phyloP scores from a whole-genome alignment of 2,888 invertebrate genomes.

The Lasioglossum calceatum region DNA sequence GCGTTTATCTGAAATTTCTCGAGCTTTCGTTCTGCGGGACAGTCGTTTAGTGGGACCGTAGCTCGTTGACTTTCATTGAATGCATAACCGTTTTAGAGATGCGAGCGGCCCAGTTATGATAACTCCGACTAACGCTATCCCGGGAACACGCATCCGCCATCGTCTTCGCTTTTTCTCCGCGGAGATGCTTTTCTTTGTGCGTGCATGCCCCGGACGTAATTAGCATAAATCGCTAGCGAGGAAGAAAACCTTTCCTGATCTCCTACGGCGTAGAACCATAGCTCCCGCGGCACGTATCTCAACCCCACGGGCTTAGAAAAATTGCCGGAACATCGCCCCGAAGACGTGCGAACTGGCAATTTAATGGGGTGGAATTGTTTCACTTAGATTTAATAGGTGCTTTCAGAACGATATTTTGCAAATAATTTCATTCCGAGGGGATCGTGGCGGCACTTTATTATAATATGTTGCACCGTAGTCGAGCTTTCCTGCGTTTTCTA shows the following conservation, averaged over 20 bases:
- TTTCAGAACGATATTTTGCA: not conserved
- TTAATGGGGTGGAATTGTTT: not conserved
- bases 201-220: not conserved
- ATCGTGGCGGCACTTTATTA: not conserved
- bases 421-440: not conserved
- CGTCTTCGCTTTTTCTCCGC: not conserved
- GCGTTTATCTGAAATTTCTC: not conserved
- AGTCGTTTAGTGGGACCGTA: not conserved
- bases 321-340: not conserved
- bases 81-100: conserved; percentile 25
- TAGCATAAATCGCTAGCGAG: not conserved
- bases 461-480: not conserved
- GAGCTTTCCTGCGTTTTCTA: not conserved
- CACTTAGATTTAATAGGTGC: not conserved
- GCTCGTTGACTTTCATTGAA: conserved; percentile 40
- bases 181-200: not conserved
- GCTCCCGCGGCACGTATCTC: not conserved
- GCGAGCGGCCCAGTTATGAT: conserved; percentile 27
- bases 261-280: not conserved
- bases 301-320: conserved; percentile 2
- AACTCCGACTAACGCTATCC: conserved; percentile 19
- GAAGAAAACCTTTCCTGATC: not conserved
- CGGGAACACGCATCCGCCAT: not conserved
- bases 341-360: not conserved
- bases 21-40: not conserved